Conservation (phyloP, 2,888 invertebrate genomes). For the Leptinotarsa juncta region DNA sequence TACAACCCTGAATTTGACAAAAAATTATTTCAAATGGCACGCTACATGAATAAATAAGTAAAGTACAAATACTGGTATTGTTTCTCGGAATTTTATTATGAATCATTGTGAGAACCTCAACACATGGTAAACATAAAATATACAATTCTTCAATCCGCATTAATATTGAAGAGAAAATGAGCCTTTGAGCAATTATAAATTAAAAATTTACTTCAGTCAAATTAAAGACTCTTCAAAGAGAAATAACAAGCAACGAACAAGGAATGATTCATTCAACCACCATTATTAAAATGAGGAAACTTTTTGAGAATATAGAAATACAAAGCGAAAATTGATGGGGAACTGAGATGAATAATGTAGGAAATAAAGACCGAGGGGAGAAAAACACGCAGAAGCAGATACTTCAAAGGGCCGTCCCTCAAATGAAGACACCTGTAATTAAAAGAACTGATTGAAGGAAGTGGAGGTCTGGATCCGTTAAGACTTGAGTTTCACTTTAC, state of each 20-base stretch:
- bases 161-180: conserved; percentile 15
- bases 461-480: conserved; percentile 21
- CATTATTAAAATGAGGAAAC: conserved; percentile 43
- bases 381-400: conserved; percentile 44
- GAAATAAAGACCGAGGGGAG: conserved; percentile 55
- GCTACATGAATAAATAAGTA: not conserved
- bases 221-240: conserved; percentile 35
- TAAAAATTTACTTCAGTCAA: conserved; percentile 38
- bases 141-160: conserved; percentile 4
- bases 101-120: not conserved
- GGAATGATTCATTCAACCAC: conserved; percentile 35
- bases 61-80: conserved; percentile 5
- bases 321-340: conserved; percentile 60
- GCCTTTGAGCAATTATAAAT: conserved; percentile 24
- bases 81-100: not conserved
- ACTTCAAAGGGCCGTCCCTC: conserved; percentile 34
- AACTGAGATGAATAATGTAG: conserved; percentile 56
- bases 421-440: conserved; percentile 33
- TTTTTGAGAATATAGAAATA: conserved; percentile 44
- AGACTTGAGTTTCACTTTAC: not conserved
- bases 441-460: conserved; percentile 36
- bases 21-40: not conserved
- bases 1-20: not conserved
- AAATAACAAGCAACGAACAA: conserved; percentile 33
- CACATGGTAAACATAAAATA: conserved; percentile 19